Conservation (phyloP, 2,113 vertebrate genomes). For the Damaliscus lunatus region DNA sequence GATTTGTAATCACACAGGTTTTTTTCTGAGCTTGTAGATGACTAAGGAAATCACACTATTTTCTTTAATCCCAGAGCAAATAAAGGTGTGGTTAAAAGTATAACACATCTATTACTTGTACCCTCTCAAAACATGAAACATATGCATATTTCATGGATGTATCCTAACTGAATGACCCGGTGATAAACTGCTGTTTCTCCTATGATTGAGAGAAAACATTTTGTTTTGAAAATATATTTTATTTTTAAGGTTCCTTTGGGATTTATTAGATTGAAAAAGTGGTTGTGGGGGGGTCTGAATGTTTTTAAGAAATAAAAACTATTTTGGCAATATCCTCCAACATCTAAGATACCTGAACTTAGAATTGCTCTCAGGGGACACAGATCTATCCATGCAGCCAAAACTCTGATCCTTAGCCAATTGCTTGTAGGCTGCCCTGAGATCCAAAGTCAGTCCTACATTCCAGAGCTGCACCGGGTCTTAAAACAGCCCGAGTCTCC, state of each 20-base stretch:
- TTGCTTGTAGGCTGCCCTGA: background rate
- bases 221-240: constrained; percentile 45
- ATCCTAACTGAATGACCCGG: background rate
- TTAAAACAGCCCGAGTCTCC: background rate
- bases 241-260: constrained; percentile 37
- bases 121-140: background rate
- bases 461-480: background rate
- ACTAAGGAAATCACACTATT: background rate
- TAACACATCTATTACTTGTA: background rate
- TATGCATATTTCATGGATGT: background rate
- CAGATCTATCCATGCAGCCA: background rate
- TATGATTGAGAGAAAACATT: constrained; percentile 22
- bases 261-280: constrained; percentile 27
- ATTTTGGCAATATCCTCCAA: background rate
- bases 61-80: background rate
- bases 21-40: background rate
- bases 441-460: background rate
- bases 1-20: background rate
- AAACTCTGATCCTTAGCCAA: background rate
- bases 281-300: background rate
- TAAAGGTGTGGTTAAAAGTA: background rate
- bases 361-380: constrained; percentile 10
- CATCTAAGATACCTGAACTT: constrained; percentile 45
- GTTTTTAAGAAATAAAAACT: constrained; percentile 34
- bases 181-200: constrained; percentile 5